Conservation (phyloP, 2,888 invertebrate species). For the Nemotelus pantherinus region DNA sequence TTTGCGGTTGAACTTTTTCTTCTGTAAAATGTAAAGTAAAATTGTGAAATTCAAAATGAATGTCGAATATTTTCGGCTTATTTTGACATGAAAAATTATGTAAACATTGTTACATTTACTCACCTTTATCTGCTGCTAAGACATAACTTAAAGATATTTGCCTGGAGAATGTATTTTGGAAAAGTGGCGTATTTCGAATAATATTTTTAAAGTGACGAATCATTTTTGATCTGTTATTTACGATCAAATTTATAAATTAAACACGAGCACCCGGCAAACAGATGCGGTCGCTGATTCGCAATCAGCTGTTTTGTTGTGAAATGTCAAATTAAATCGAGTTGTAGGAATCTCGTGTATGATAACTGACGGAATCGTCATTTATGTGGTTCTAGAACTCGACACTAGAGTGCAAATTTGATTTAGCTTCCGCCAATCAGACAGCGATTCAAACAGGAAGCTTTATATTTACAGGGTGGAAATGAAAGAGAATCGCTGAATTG, state of each 20-base stretch:
- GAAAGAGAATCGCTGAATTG: too few relatives aligned
- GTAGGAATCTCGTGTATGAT: too few relatives aligned
- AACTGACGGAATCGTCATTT: too few relatives aligned
- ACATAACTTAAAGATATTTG: neutral
- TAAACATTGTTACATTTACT: neutral
- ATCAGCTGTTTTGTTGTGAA: too few relatives aligned
- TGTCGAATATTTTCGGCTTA: neutral
- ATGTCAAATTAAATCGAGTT: too few relatives aligned
- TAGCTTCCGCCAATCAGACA: too few relatives aligned
- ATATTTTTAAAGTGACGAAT: conserved; percentile 16
- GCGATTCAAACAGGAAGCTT: too few relatives aligned
- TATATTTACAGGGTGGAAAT: too few relatives aligned
- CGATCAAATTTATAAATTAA: neutral
- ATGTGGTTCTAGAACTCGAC: too few relatives aligned
- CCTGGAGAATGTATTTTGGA: neutral
- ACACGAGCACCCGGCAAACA: neutral
- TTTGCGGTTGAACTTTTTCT: conserved; percentile 52
- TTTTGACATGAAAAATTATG: neutral
- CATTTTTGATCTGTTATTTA: neutral
- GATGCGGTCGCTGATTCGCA: too few relatives aligned
- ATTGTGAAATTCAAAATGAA: neutral
- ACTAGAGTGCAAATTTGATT: too few relatives aligned
- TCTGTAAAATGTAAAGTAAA: conserved; percentile 31
- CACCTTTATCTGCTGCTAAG: conserved; percentile 24
- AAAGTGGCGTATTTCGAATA: neutral